Percentiles rank a stretch among this genome's conserved stretches.
Evolutionary conservation across 1,140 invertebrate genomes (phyloP).

Genomic region (Cardiocondyla obscurior): DNA sequence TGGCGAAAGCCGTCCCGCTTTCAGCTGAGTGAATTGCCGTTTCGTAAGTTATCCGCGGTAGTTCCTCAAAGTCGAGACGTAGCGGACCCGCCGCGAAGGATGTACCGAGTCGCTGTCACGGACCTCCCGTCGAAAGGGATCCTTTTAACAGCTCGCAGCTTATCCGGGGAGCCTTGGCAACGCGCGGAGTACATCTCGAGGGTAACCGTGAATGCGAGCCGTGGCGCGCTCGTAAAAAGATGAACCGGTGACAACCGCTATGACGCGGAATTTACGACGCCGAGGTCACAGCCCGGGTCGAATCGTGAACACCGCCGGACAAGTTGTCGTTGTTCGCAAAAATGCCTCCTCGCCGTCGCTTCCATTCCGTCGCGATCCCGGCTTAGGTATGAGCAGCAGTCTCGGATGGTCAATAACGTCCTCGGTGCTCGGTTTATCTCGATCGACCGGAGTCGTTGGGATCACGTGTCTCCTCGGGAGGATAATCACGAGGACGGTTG

Average conservation of each 20-base stretch:
- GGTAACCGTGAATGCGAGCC: slow-evolving; percentile 67
- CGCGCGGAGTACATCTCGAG: slow-evolving; percentile 61
- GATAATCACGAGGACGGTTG: slow-evolving; percentile 55
- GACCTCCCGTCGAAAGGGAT: slow-evolving; percentile 47
- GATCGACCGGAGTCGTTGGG: slow-evolving; percentile 36
- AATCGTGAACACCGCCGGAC: slow-evolving; percentile 76
- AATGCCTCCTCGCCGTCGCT: slow-evolving; percentile 53
- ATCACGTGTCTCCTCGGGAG: slow-evolving; percentile 50
- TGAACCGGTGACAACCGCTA: slow-evolving; percentile 77
- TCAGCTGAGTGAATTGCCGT: background rate
- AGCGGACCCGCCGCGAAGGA: background rate
- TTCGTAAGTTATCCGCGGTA: background rate
- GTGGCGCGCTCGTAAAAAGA: slow-evolving; percentile 74
- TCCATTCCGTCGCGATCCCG: slow-evolving; percentile 48
- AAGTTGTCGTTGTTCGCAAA: slow-evolving; percentile 71
- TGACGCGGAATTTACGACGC: slow-evolving; percentile 77
- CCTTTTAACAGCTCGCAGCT: slow-evolving; percentile 63
- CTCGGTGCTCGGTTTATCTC: slow-evolving; percentile 51
- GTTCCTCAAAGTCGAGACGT: background rate
- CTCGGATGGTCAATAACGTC: slow-evolving; percentile 38
- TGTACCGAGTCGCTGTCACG: slow-evolving; percentile 16
- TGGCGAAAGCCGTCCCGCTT: background rate
- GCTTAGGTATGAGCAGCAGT: slow-evolving; percentile 30
- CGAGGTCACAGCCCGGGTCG: slow-evolving; percentile 75
- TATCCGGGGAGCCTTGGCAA: slow-evolving; percentile 45